These are phyloP conservation scores for Columba janthina DNA, from an alignment of 2,113 vertebrate genomes.

Conservation along the genomic window DNA sequence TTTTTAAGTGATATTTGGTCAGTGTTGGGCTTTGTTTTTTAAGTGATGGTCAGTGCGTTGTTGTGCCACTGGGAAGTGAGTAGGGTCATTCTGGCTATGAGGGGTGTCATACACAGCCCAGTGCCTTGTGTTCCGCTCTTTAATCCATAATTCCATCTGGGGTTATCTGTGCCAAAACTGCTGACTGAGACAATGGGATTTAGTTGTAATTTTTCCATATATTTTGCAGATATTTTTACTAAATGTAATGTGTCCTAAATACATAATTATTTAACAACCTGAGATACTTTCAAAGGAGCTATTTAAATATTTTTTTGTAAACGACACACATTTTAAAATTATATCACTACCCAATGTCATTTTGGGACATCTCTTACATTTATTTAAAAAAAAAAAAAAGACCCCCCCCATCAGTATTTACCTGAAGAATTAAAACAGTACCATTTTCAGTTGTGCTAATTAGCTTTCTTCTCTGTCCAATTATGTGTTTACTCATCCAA, in stretches of 20 bases:
- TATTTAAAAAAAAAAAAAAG: background rate
- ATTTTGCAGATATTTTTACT: conserved; percentile 5
- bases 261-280: conserved; percentile 42
- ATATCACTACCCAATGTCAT: background rate
- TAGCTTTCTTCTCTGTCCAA: background rate
- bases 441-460: background rate
- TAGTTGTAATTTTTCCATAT: background rate
- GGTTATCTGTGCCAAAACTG: background rate
- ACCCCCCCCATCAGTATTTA: background rate
- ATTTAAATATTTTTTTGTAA: background rate
- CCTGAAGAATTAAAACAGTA: background rate
- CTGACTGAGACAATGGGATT: background rate
- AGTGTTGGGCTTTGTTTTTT: background rate
- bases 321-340: background rate
- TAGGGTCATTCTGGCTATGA: background rate
- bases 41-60: fast-evolving
- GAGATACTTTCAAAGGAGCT: background rate
- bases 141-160: background rate
- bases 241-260: background rate
- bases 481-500: background rate
- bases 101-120: background rate
- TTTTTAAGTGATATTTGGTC: background rate
- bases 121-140: background rate
- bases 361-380: background rate
- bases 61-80: background rate